Conservation (phyloP, 1,140 invertebrate genomes). For the Apis cerana region DNA sequence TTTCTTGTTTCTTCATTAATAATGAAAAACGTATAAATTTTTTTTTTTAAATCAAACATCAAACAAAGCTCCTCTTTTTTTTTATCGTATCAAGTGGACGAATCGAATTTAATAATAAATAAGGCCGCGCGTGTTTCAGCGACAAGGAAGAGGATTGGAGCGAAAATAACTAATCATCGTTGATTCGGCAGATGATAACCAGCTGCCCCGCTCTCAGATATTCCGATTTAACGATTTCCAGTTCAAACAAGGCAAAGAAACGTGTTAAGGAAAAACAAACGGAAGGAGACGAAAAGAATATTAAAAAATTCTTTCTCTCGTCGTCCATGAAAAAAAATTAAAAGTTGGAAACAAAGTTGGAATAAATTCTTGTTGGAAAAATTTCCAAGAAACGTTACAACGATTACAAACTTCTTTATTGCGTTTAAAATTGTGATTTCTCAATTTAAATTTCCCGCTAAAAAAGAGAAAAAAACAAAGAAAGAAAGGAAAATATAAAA, state of each 20-base stretch:
- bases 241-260: too few species aligned
- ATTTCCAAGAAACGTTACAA: background rate
- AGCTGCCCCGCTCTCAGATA: slow-evolving; percentile 7
- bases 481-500: too few species aligned
- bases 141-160: background rate
- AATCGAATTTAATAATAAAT: slow-evolving; percentile 1
- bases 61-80: background rate
- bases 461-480: too few species aligned
- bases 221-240: too few species aligned
- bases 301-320: background rate
- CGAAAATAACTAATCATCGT: background rate
- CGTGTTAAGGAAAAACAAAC: background rate
- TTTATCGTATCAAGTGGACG: background rate
- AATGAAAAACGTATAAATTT: too few species aligned
- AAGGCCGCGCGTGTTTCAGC: background rate
- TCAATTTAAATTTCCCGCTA: background rate
- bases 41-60: background rate
- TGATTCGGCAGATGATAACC: slow-evolving; percentile 16
- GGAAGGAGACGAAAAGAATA: background rate
- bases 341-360: background rate
- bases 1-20: background rate
- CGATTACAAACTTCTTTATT: background rate
- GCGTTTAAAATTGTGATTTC: background rate
- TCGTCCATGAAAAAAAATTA: background rate
- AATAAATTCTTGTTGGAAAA: background rate